Percentiles rank a stretch among this genome's conserved stretches.
Evolutionary conservation across 2,888 invertebrate species (phyloP).

Genomic region (Eupithecia insigniata): DNA sequence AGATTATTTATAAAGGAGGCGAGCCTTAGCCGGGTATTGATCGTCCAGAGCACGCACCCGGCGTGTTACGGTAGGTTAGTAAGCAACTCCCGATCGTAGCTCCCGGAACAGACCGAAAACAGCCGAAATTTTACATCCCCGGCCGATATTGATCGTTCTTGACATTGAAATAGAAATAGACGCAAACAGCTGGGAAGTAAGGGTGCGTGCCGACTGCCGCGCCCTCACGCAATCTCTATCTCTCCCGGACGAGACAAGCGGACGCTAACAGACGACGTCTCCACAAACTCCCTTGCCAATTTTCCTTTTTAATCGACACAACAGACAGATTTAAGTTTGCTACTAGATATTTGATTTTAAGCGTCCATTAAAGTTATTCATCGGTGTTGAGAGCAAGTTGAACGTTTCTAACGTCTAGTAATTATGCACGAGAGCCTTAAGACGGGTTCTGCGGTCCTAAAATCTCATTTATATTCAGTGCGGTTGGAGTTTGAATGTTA

Average conservation of each 20-base stretch:
- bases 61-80: slow-evolving; percentile 83
- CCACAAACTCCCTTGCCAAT: slow-evolving; percentile 40
- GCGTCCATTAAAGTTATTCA: slow-evolving; percentile 68
- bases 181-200: slow-evolving; percentile 79
- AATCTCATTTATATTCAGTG: slow-evolving; percentile 84
- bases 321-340: slow-evolving; percentile 31
- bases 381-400: slow-evolving; percentile 64
- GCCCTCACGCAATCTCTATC: slow-evolving; percentile 67
- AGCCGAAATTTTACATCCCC: slow-evolving; percentile 82
- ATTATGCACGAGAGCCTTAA: slow-evolving; percentile 78
- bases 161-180: slow-evolving; percentile 83
- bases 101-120: slow-evolving; percentile 78
- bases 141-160: slow-evolving; percentile 82
- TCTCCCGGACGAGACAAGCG: slow-evolving; percentile 40
- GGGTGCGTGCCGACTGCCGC: slow-evolving; percentile 69
- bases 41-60: slow-evolving; percentile 77
- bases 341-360: slow-evolving; percentile 53
- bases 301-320: slow-evolving; percentile 31
- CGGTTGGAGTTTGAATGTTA: slow-evolving; percentile 83
- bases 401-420: slow-evolving; percentile 71
- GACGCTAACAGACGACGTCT: slow-evolving; percentile 38
- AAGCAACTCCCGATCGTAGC: slow-evolving; percentile 70
- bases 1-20: slow-evolving; percentile 81
- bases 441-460: slow-evolving; percentile 74
- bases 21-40: slow-evolving; percentile 80